phyloP scores from a whole-genome alignment of 2,113 vertebrate genomes.

The Hyla sarda region DNA sequence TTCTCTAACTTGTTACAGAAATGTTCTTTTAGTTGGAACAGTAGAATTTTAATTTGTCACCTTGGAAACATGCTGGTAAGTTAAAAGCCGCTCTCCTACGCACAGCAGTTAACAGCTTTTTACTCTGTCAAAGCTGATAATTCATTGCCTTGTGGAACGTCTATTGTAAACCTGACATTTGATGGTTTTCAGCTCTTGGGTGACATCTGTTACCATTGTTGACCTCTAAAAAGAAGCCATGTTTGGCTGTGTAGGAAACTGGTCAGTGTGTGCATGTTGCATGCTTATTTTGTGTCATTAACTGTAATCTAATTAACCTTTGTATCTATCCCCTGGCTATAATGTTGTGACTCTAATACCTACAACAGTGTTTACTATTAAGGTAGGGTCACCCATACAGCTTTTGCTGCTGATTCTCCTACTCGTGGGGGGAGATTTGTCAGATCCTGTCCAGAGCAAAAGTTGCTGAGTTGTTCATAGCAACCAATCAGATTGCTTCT shows the following conservation, averaged over 20 bases:
- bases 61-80: conserved; percentile 44
- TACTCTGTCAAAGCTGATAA: conserved; percentile 17
- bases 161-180: conserved; percentile 35
- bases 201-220: background rate
- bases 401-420: no score
- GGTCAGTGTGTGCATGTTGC: background rate
- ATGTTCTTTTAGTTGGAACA: conserved; percentile 34
- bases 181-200: conserved; percentile 20
- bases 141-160: conserved; percentile 10
- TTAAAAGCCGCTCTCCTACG: conserved; percentile 56
- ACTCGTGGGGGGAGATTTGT: no score
- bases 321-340: no score
- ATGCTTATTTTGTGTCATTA: background rate
- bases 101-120: conserved; percentile 52
- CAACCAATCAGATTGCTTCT: no score
- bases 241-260: background rate
- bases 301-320: background rate
- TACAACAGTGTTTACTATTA: no score
- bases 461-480: no score
- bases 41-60: conserved; percentile 51
- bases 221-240: background rate
- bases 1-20: background rate
- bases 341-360: no score
- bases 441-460: no score
- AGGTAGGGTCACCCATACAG: no score